A percentile compares a stretch with the other conserved stretches of the same genome.
Evolutionary conservation across 92 coral and sea anemone species (phyloP).

Genomic region (Chrysogorgia sp.): DNA sequence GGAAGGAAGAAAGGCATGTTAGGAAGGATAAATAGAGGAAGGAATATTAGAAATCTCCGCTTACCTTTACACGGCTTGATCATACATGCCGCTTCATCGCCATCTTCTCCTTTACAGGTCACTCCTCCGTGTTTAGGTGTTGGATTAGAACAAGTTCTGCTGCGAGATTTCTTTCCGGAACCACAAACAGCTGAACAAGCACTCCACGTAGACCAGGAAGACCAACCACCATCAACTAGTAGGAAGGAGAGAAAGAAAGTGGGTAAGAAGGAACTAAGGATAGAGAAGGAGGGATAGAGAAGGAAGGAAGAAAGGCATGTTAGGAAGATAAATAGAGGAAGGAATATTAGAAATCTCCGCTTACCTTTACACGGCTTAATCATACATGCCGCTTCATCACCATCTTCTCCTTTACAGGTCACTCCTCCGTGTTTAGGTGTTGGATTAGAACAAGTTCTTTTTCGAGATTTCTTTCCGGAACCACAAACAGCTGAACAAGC

Average conservation of each 20-base stretch:
- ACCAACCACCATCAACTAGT: constrained; percentile 29
- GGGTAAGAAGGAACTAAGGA: background rate
- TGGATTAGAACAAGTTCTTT: constrained; percentile 18
- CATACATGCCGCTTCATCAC: no score
- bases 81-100: no score
- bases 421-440: no score
- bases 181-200: constrained; percentile 10
- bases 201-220: constrained; percentile 16
- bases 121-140: no score
- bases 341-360: no score
- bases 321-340: background rate
- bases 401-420: no score
- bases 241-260: background rate
- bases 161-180: constrained; percentile 13
- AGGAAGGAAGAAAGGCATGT: no score
- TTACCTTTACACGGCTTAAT: no score
- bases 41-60: no score
- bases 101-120: no score
- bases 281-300: no score
- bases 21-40: background rate
- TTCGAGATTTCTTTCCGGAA: constrained; percentile 13
- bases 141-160: constrained; percentile 18
- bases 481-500: constrained; percentile 10
- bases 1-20: background rate
- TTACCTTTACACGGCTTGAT: no score